Conservation (phyloP, 2,888 invertebrate genomes). For the Macropis europaea region DNA sequence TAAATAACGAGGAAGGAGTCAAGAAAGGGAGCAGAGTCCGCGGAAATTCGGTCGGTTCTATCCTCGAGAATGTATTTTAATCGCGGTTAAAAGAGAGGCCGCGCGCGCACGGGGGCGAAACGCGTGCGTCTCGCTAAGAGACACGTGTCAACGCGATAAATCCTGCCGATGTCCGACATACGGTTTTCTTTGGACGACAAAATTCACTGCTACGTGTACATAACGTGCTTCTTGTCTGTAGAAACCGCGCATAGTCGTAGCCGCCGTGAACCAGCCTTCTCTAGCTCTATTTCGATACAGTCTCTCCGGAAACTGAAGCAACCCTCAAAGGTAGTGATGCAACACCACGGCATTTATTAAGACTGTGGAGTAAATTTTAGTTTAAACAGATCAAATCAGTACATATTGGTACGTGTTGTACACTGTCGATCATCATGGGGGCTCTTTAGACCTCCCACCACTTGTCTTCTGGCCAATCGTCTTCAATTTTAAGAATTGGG, state of each 20-base stretch:
- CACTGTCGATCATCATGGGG: too few species aligned
- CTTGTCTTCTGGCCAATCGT: too few species aligned
- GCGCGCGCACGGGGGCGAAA: conserved; percentile 37
- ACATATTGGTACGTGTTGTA: too few species aligned
- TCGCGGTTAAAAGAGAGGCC: conserved; percentile 55
- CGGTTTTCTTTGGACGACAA: conserved; percentile 75
- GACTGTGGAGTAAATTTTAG: too few species aligned
- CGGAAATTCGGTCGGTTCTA: conserved; percentile 58
- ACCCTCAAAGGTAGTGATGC: too few species aligned
- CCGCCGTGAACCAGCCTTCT: background rate
- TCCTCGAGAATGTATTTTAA: conserved; percentile 64
- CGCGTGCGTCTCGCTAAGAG: conserved; percentile 51
- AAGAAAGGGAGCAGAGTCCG: conserved; percentile 30
- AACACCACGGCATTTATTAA: too few species aligned
- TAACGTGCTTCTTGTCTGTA: conserved; percentile 22
- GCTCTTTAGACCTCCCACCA: too few species aligned
- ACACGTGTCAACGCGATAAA: conserved; percentile 79
- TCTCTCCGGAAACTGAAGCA: too few species aligned
- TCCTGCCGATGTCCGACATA: conserved; percentile 74
- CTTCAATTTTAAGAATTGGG: too few species aligned
- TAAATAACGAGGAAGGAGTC: conserved; percentile 45
- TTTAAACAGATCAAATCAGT: too few species aligned
- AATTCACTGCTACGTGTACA: conserved; percentile 46
- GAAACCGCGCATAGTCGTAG: conserved; percentile 32
- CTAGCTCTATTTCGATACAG: background rate